phyloP scores from a whole-genome alignment of 2,888 invertebrate species.

The Apotomis capreana region DNA sequence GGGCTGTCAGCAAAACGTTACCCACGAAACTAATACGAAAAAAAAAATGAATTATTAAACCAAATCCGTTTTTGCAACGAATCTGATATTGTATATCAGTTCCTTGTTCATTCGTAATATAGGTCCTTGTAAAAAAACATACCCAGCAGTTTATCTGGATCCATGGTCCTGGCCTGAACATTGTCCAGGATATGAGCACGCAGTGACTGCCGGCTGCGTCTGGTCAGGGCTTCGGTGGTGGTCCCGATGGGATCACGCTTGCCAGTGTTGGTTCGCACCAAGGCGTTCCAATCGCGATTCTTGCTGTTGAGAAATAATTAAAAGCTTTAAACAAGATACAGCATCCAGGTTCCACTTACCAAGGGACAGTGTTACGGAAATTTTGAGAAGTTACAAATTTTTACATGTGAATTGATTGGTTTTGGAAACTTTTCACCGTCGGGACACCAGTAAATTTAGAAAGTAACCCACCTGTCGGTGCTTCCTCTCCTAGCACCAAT shows the following conservation, averaged over 20 bases:
- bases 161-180: conserved; percentile 86
- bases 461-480: conserved; percentile 55
- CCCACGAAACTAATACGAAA: too few relatives aligned
- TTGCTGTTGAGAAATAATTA: conserved; percentile 60
- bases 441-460: not conserved
- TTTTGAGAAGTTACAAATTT: too few relatives aligned
- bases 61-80: too few relatives aligned
- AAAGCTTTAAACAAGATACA: too few relatives aligned
- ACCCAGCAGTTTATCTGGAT: conserved; percentile 89
- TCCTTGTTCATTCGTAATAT: too few relatives aligned
- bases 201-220: conserved; percentile 87
- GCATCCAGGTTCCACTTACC: too few relatives aligned
- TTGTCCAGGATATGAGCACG: conserved; percentile 87
- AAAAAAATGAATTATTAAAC: too few relatives aligned
- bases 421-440: too few relatives aligned
- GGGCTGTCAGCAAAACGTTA: too few relatives aligned
- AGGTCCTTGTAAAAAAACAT: conserved; percentile 45
- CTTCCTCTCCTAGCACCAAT: conserved; percentile 85
- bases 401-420: too few relatives aligned
- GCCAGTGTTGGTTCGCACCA: conserved; percentile 88
- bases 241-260: conserved; percentile 91
- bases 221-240: conserved; percentile 85
- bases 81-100: too few relatives aligned
- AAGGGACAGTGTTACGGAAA: too few relatives aligned
- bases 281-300: conserved; percentile 93